A percentile compares a stretch with the other conserved stretches of the same genome.
These are phyloP conservation scores for Hyla sarda DNA, from an alignment of 2,113 vertebrate species.

Conservation along the genomic window DNA sequence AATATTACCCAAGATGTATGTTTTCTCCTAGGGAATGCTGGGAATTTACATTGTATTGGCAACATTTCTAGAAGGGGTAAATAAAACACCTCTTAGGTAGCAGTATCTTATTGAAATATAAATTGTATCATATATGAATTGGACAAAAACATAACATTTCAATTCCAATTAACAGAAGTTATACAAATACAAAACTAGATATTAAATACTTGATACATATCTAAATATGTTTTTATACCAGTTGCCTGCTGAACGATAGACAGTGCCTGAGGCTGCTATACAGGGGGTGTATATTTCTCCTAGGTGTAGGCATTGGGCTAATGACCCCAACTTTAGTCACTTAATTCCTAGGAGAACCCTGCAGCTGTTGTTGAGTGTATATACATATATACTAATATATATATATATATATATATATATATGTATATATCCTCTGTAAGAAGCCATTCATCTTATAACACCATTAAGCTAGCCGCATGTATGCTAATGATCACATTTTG, in stretches of 20 bases:
- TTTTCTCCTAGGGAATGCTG: too few relatives aligned
- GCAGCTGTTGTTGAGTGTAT: background rate
- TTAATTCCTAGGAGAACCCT: constrained; percentile 4
- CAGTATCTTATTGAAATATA: too few relatives aligned
- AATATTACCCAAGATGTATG: background rate
- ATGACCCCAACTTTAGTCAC: background rate
- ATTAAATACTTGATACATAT: background rate
- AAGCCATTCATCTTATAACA: constrained; percentile 4
- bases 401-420: too few relatives aligned
- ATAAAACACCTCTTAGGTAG: too few relatives aligned
- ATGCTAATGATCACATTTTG: background rate
- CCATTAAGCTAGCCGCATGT: background rate
- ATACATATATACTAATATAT: background rate
- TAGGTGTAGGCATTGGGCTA: background rate
- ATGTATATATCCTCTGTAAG: background rate
- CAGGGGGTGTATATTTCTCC: background rate
- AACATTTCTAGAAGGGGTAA: too few relatives aligned
- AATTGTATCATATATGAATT: too few relatives aligned
- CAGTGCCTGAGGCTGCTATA: background rate
- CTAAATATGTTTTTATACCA: background rate
- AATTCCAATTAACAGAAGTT: background rate
- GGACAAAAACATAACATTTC: too few relatives aligned
- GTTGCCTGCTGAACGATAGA: background rate
- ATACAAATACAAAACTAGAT: too few relatives aligned
- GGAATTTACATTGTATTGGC: background rate